These are phyloP conservation scores for Zosterops lateralis DNA, from an alignment of 2,113 vertebrate genomes.

Conservation along the genomic window DNA sequence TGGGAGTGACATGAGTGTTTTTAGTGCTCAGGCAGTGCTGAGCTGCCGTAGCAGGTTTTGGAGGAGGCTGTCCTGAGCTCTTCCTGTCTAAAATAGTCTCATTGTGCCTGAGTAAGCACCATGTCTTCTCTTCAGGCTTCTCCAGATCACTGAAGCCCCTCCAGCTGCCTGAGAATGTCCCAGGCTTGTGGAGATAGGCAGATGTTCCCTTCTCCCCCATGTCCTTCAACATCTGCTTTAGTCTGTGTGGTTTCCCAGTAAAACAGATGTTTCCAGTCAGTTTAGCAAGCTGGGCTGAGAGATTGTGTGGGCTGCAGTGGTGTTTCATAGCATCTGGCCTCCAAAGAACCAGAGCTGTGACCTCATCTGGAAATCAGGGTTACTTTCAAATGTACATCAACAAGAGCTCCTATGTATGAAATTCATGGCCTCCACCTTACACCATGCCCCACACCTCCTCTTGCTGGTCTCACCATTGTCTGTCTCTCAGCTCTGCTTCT, in stretches of 20 bases:
- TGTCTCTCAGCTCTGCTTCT: neutral
- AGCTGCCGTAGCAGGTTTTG: neutral
- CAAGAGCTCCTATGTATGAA: neutral
- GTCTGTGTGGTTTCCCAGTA: neutral
- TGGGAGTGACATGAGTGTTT: neutral
- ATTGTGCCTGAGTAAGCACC: neutral
- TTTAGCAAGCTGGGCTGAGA: neutral
- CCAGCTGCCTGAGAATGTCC: neutral
- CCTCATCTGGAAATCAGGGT: neutral
- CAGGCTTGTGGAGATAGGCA: neutral
- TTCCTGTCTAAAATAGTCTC: neutral
- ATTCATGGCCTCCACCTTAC: neutral
- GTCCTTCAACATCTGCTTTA: neutral
- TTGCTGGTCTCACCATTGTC: neutral
- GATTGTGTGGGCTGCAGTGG: neutral
- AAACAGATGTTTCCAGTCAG: neutral
- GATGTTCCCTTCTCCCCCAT: neutral
- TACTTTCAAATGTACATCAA: neutral
- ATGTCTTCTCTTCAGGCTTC: neutral
- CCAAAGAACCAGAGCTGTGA: neutral
- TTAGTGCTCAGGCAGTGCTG: neutral
- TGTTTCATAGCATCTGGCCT: constrained; percentile 10
- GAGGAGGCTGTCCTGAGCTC: neutral
- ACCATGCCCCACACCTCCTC: neutral
- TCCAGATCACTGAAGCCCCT: neutral